These are phyloP conservation scores for Danio albolineatus DNA, from an alignment of 2,797 vertebrate species.

Conservation along the genomic window DNA sequence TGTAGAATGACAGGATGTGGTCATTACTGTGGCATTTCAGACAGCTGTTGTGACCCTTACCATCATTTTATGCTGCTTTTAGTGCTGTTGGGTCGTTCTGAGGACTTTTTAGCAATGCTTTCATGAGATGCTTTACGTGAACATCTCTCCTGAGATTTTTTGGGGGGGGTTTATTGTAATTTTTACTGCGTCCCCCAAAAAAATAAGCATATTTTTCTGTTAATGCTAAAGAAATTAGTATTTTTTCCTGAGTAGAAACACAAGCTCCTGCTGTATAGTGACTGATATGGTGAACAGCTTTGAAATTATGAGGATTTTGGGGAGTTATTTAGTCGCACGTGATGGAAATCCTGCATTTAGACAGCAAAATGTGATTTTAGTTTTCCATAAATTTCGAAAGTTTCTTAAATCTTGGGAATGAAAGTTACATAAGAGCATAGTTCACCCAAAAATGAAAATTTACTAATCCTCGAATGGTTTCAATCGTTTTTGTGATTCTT, in stretches of 20 bases:
- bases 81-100: background rate
- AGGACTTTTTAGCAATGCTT: constrained; percentile 8
- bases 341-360: constrained; percentile 7
- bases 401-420: too few relatives aligned
- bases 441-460: too few relatives aligned
- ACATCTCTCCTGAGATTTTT: background rate
- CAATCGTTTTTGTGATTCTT: too few relatives aligned
- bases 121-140: background rate
- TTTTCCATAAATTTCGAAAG: too few relatives aligned
- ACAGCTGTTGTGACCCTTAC: constrained; percentile 7
- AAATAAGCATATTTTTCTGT: background rate
- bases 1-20: background rate
- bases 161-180: background rate
- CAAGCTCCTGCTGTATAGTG: background rate
- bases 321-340: background rate
- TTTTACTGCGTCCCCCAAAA: background rate
- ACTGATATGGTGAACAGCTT: background rate
- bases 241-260: background rate
- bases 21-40: background rate
- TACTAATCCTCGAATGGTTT: too few relatives aligned
- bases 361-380: background rate
- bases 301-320: background rate
- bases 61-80: background rate
- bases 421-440: too few relatives aligned
- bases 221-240: background rate